Percentiles rank a stretch among this genome's conserved stretches.
These are phyloP conservation scores for Mythimna lalbum DNA, from an alignment of 2,888 invertebrate species.

Conservation along the genomic window DNA sequence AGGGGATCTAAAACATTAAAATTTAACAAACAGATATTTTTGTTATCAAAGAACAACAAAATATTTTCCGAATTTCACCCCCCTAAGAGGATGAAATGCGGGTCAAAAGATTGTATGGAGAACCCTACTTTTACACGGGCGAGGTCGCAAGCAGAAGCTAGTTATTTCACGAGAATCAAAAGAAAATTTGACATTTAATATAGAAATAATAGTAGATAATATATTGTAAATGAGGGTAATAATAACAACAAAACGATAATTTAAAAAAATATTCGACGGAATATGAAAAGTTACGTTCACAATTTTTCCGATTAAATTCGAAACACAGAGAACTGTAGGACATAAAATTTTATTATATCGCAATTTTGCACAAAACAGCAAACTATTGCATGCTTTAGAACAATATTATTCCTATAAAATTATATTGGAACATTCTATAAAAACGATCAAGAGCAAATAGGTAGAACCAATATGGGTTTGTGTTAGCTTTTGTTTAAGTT, in stretches of 20 bases:
- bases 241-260: not conserved
- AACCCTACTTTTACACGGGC: no score
- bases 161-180: no score
- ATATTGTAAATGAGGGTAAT: not conserved
- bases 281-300: not conserved
- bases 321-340: conserved; percentile 10
- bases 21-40: no score
- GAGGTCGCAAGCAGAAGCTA: no score
- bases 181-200: no score
- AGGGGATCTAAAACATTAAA: no score
- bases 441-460: conserved; percentile 7
- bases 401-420: conserved; percentile 46
- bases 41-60: no score
- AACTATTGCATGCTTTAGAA: conserved; percentile 37
- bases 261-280: not conserved
- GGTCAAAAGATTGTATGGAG: no score
- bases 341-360: conserved; percentile 43
- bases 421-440: conserved; percentile 36
- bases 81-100: no score
- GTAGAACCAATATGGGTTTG: conserved; percentile 9
- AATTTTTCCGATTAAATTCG: conserved; percentile 39
- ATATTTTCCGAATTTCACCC: no score
- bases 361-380: conserved; percentile 39
- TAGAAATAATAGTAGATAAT: no score
- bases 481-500: conserved; percentile 1